phyloP scores from a whole-genome alignment of 2,888 invertebrate genomes.

The Chymomyza procnemis region DNA sequence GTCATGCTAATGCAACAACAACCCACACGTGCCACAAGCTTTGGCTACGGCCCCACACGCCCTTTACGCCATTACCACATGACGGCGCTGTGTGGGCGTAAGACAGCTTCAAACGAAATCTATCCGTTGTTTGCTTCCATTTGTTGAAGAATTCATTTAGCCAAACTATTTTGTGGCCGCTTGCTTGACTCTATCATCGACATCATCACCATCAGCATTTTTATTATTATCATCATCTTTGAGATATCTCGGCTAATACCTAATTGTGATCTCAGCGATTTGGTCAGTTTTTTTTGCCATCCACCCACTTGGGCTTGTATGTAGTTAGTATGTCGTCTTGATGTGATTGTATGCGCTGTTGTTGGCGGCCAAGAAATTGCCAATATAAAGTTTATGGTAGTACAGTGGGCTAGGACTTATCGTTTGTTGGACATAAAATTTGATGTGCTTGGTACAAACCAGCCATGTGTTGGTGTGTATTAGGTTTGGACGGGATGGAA shows the following conservation, averaged over 20 bases:
- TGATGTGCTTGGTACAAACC: too few relatives aligned
- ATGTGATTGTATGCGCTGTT: neutral
- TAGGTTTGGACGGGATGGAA: too few relatives aligned
- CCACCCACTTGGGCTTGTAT: slow-evolving; percentile 56
- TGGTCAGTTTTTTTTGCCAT: slow-evolving; percentile 42
- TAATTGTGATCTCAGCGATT: slow-evolving; percentile 8
- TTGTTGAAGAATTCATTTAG: slow-evolving; percentile 54
- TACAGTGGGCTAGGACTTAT: neutral
- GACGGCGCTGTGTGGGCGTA: neutral
- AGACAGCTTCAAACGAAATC: slow-evolving; percentile 23
- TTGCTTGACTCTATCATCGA: neutral
- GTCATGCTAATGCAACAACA: slow-evolving; percentile 21
- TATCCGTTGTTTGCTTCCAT: slow-evolving; percentile 34
- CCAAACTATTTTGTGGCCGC: slow-evolving; percentile 9
- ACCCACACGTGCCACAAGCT: neutral
- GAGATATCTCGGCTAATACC: too few relatives aligned
- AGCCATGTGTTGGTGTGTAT: too few relatives aligned
- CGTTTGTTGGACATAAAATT: too few relatives aligned
- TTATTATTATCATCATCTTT: too few relatives aligned
- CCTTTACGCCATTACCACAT: neutral
- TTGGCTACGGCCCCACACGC: neutral
- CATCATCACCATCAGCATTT: neutral
- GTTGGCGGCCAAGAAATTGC: neutral
- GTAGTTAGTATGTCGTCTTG: neutral
- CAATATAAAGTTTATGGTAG: neutral